phyloP scores from a whole-genome alignment of 2,113 vertebrate genomes.

The Tachysurus fulvidraco region DNA sequence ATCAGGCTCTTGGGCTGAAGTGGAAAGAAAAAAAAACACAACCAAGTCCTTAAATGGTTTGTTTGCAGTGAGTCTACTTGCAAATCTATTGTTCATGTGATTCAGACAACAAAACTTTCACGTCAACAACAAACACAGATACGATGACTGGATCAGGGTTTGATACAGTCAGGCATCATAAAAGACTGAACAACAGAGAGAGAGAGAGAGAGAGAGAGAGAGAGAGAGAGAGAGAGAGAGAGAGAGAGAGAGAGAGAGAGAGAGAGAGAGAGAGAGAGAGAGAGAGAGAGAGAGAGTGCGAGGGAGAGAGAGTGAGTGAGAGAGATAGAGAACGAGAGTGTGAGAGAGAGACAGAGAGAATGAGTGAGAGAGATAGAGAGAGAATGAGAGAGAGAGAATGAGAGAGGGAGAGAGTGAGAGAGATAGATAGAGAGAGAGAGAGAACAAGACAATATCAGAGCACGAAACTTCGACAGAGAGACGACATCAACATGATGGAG shows the following conservation, averaged over 20 bases:
- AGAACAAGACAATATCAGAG: conserved; percentile 31
- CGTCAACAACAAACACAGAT: conserved; percentile 37
- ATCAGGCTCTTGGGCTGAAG: conserved; percentile 1
- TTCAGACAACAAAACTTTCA: conserved; percentile 7
- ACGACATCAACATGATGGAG: background rate
- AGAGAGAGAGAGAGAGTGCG: background rate
- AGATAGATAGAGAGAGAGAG: conserved; percentile 47
- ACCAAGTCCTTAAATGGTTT: background rate
- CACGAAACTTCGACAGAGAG: background rate
- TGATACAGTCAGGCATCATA: conserved; percentile 3
- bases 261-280: conserved; percentile 19
- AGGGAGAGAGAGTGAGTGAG: conserved; percentile 40
- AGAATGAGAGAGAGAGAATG: too few relatives aligned
- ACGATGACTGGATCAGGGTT: conserved; percentile 15
- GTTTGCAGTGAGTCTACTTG: background rate
- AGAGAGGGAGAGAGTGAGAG: conserved; percentile 3
- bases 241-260: conserved; percentile 44
- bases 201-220: conserved; percentile 52
- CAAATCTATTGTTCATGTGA: background rate
- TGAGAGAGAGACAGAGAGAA: conserved; percentile 49
- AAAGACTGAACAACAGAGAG: conserved; percentile 29
- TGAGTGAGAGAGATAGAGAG: conserved; percentile 14
- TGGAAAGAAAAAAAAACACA: conserved; percentile 6
- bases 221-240: conserved; percentile 20
- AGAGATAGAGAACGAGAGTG: conserved; percentile 44